phyloP scores from a whole-genome alignment of 2,888 invertebrate species.

The Orthosia gracilis region DNA sequence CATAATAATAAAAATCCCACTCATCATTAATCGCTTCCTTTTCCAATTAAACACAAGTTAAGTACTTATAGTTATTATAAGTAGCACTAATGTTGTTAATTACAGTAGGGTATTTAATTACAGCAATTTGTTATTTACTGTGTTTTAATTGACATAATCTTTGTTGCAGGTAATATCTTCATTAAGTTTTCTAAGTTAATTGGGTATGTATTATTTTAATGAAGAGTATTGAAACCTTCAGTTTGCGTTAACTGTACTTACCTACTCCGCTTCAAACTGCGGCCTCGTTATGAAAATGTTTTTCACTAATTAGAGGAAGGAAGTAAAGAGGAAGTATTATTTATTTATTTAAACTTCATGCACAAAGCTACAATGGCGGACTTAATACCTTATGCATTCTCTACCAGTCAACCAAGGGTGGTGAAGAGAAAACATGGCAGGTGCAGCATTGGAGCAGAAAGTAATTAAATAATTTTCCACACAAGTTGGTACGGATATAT shows the following conservation, averaged over 20 bases:
- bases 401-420: no score
- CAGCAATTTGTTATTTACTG: constrained; percentile 18
- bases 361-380: no score
- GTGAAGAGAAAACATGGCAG: no score
- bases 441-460: constrained; percentile 27
- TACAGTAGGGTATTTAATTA: constrained; percentile 17
- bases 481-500: not conserved
- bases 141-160: constrained; percentile 51
- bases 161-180: constrained; percentile 61
- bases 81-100: constrained; percentile 13
- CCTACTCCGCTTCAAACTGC: not conserved
- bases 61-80: not conserved
- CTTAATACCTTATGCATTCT: no score
- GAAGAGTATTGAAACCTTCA: constrained; percentile 18
- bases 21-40: constrained; percentile 37
- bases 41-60: constrained; percentile 19
- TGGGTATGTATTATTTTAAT: constrained; percentile 50
- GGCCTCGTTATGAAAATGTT: constrained; percentile 46
- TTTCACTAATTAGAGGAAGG: constrained; percentile 49
- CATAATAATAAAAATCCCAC: constrained; percentile 12
- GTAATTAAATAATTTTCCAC: constrained; percentile 29
- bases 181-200: constrained; percentile 44
- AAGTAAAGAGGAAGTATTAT: constrained; percentile 17
- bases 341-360: no score
- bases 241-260: not conserved